Evolutionary conservation across 2,797 vertebrate genomes (phyloP), one percentile per base, ranked within the genome.

Genomic region (Myripristis murdjan): DNA sequence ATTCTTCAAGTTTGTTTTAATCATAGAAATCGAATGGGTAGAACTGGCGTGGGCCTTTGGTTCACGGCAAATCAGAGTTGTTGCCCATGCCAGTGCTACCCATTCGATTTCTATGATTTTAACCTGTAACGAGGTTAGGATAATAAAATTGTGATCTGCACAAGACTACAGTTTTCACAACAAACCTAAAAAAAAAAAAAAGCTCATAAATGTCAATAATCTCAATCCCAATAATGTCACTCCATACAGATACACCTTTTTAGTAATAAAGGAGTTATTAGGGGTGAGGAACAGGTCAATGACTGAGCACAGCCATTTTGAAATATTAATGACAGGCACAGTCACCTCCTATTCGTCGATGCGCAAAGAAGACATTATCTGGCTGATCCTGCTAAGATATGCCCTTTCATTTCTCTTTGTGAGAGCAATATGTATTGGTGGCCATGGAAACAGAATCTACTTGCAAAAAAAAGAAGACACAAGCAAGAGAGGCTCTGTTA

Each of bases 281-380:
- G 39, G 63, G 69, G 57, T 60, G 47, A 35, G 41, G 53, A 58
- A 1, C 20, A 59, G 55, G 55, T 64, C 48, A 60, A 80, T 84
- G 75, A 80, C 77, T 53, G 70, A 60, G 33, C 41, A 44, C 31
- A 44, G 24, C 35, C 26, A 57, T 53, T 59, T 54, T 89, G 67
- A 83, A 89, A 82, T 87, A 84, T 88, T 80, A 86, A 85, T 63
- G 66, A 79, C 53, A 65, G 75, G 69, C 70, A 62, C 61, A 80
- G 77, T 68, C 23, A 58, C 70, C 55, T 76, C 63, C 73, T 70
- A 57, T 72, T 62, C 54, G 20, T 64, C 54, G 52, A 59, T 75
- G 68, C 77, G 69, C 73, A 79, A 74, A 66, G 64, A 79, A 77
- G 56, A 66, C 73, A 86, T 88, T 64, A 79, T 64, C 73, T 52